Conservation (phyloP, 2,797 vertebrate species). For the Myiotriccus ornatus region DNA sequence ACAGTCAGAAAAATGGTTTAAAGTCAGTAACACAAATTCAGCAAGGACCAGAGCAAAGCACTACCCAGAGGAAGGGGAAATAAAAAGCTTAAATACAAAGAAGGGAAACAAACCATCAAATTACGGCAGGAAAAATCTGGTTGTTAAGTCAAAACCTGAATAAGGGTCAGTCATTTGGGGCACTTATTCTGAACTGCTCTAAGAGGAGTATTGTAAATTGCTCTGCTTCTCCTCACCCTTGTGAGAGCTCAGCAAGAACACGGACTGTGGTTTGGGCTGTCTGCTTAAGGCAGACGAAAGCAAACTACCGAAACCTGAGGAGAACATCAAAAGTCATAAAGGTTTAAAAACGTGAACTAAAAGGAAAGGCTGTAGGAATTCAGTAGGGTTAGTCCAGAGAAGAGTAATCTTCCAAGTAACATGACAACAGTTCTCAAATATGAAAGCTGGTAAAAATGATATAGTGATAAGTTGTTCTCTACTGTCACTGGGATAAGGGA, state of each 20-base stretch:
- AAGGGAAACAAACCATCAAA: not conserved
- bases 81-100: not conserved
- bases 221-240: not conserved
- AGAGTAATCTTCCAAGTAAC: not conserved
- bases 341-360: not conserved
- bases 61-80: not conserved
- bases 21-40: not conserved
- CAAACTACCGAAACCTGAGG: not conserved
- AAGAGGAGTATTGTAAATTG: not conserved
- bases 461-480: not conserved
- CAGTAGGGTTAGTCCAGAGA: not conserved
- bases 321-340: not conserved
- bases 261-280: not conserved
- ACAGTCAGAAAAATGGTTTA: not conserved
- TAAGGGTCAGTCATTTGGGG: accelerated
- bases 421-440: not conserved
- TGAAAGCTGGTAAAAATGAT: not conserved
- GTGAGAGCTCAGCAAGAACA: not conserved
- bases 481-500: not conserved
- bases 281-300: not conserved
- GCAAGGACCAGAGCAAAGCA: not conserved
- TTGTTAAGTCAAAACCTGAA: not conserved
- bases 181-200: not conserved
- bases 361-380: not conserved
- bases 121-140: not conserved